Base-by-base conservation (phyloP, 2,113 vertebrate species). In the Nannobrachium achirus region DNA sequence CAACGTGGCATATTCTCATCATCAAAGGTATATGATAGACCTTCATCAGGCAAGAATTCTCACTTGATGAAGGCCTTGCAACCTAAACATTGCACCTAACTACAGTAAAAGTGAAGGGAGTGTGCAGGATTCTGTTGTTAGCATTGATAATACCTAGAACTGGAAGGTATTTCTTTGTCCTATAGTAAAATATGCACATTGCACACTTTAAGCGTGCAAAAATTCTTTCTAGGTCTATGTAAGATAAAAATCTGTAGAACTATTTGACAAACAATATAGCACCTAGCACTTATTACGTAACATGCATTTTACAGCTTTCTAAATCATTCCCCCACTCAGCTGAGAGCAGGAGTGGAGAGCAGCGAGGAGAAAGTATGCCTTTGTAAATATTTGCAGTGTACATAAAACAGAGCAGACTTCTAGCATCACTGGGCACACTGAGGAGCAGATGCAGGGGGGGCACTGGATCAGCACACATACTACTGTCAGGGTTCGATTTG, bases 351-450 rank as follows among this genome's bases (percentile, higher is more conserved):
- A n/a, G 40, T 40, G 4, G 39, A 19, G 10, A 44, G 40, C 4
- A 19, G 16, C 19, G 18, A 44, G 25, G 53, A 48, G 18, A 15
- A 66, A 69, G 18, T 42, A 67, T 25, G 16, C 38, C 15, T 38
- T 64, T n/a, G 15, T 41, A 68, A 56, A 71, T 71, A 72, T 61
- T 63, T 74, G 15, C 16, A 20, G 49, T 13, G 15, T 11, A 63
- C 20, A 45, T 63, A 49, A 58, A 59, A 58, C 56, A 61, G 40
- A 63, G 14, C 14, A 58, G 44, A 53, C 0, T 9, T 69, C 8
- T 14, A 63, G 15, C 20, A 49, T 25, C 40, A 49, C n/a, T 46
- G 40, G 58, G 13, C 19, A 18, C n/a, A 45, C 13, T 14, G 9
- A 56, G 48, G 39, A 53, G 50, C 42, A 62, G 45, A 13, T 8